Evolutionary conservation across 1,140 invertebrate genomes (phyloP).

Genomic region (Melanaphis sacchari): DNA sequence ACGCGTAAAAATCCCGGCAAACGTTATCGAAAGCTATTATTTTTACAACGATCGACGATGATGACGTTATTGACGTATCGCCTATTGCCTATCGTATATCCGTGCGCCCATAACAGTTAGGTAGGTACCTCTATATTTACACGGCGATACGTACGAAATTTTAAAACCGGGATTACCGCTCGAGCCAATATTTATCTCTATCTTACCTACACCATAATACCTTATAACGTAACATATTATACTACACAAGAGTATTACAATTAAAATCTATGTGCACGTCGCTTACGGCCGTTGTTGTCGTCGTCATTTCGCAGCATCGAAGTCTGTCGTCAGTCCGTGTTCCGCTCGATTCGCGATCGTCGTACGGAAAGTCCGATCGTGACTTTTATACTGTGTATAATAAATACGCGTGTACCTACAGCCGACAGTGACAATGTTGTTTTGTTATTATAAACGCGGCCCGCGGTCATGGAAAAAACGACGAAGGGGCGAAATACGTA

Average conservation of each 20-base stretch:
- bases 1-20: background rate
- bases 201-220: background rate
- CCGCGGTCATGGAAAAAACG: slow-evolving; percentile 24
- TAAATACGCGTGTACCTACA: background rate
- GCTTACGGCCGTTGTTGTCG: background rate
- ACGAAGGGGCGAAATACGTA: background rate
- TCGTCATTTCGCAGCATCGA: background rate
- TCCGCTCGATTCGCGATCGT: background rate
- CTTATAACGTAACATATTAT: too few species aligned
- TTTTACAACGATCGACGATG: background rate
- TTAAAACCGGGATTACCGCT: too few species aligned
- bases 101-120: too few species aligned
- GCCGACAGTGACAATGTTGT: too few species aligned
- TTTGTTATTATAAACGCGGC: background rate
- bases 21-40: background rate
- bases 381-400: background rate
- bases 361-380: background rate
- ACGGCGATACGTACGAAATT: too few species aligned
- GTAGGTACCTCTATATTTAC: too few species aligned
- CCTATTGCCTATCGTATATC: too few species aligned
- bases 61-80: background rate
- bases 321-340: background rate
- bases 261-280: background rate
- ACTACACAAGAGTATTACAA: too few species aligned
- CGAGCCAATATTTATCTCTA: too few species aligned